Evolutionary conservation across 2,113 vertebrate genomes (phyloP).

Genomic region (Mormyrus iriodes): DNA sequence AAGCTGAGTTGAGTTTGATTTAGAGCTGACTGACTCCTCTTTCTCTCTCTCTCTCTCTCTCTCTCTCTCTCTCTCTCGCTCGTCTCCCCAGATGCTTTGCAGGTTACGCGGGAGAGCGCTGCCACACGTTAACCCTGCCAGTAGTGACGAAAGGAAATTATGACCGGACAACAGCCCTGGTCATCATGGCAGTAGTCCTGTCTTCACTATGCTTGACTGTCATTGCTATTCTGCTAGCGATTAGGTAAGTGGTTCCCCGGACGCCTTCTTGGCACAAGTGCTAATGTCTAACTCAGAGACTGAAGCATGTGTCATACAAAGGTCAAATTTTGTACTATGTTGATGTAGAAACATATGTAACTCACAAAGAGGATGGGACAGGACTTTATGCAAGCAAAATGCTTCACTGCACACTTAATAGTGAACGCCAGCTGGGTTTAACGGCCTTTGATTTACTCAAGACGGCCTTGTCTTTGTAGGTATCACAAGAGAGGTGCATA

Average conservation of each 20-base stretch:
- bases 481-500: conserved; percentile 72
- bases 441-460: neutral
- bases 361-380: neutral
- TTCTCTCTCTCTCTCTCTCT: neutral
- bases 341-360: neutral
- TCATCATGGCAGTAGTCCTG: conserved; percentile 65
- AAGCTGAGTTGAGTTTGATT: neutral
- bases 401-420: neutral
- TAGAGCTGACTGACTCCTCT: neutral
- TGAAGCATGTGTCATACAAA: neutral
- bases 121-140: conserved; percentile 61
- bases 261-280: too few species aligned
- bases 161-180: conserved; percentile 69
- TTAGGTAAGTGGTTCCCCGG: conserved; percentile 57
- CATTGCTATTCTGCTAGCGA: conserved; percentile 66
- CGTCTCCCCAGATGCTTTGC: conserved; percentile 50
- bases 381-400: neutral
- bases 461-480: conserved; percentile 42
- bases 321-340: neutral
- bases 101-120: conserved; percentile 72
- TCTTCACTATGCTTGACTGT: conserved; percentile 71
- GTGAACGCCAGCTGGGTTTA: neutral
- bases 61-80: neutral
- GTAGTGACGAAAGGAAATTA: conserved; percentile 56
- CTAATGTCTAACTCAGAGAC: neutral